Conservation (phyloP, 2,113 vertebrate species). For the Isichthys henryi region DNA sequence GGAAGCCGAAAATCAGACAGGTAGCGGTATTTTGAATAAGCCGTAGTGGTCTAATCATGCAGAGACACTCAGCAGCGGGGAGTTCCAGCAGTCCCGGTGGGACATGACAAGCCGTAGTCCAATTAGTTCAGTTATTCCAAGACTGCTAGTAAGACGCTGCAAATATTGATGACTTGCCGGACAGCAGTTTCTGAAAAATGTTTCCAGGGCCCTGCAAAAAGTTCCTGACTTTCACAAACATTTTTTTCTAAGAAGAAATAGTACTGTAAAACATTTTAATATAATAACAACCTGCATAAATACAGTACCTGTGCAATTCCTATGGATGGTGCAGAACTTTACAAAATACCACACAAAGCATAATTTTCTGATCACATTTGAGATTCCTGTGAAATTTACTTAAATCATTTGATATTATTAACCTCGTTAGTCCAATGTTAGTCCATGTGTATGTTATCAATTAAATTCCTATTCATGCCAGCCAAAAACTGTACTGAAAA, state of each 20-base stretch:
- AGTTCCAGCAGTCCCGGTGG: too few species aligned
- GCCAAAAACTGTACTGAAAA: background rate
- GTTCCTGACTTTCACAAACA: background rate
- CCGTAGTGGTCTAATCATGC: background rate
- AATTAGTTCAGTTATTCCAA: conserved; percentile 5
- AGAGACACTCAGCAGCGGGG: background rate
- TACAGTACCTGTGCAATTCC: background rate
- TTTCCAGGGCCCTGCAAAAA: background rate
- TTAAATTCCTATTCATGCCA: background rate
- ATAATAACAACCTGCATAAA: background rate
- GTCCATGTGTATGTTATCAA: background rate
- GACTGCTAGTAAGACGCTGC: background rate
- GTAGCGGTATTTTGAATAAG: background rate
- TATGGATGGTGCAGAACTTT: background rate
- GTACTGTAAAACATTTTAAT: background rate
- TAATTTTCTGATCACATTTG: background rate
- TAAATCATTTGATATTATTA: background rate
- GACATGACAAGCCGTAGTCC: background rate
- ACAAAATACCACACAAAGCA: background rate
- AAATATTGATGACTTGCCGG: background rate
- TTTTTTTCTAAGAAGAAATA: background rate
- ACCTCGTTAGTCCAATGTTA: background rate
- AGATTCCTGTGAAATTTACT: background rate
- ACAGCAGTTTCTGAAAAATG: background rate
- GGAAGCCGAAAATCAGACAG: background rate